Evolutionary conservation across 53 echinoderm and acorn worm species (phyloP), one percentile per base, ranked within the genome.

Genomic region (Paracentrotus lividus): DNA sequence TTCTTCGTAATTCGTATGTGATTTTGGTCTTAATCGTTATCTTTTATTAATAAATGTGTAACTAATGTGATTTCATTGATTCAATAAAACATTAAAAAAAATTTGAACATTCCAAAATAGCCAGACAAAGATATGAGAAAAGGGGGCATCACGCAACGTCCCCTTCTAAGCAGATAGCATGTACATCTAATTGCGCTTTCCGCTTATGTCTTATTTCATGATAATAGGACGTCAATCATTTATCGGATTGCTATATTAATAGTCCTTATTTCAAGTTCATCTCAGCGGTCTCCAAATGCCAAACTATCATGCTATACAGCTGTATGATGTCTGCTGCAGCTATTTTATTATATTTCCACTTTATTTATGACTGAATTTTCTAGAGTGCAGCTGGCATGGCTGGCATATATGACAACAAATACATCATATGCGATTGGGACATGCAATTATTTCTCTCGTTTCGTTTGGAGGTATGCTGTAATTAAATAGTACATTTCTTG

Each of bases 141-240:
- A n/a, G n/a, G 20, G 72, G 18, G 36, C 18, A 72, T 64, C 64
- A 64, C 10, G 40, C 40, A 72, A 18, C 21, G 18, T 72, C 36
- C 69, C 36, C 72, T 38, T 20, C 38, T 40, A 40, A 72, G 72
- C 38, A 72, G 81, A 49, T 45, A 47, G 27, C 81, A 49, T 45
- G 34, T 8, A 21, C 55, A 87, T n/a, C n/a, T 87, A 87, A 87
- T 87, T 87, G 87, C 40, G 56, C 87, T 55, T 87, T 87, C 87
- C 87, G 53, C 47, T 55, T 57, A 87, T 87, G 87, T 87, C 87
- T 56, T 87, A 29, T 55, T 87, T 20, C 31, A 87, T 87, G 87
- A 87, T 87, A 87, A 87, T 87, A 40, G 56, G 56, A 54, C 57
- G 87, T 34, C 87, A 87, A 54, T 87, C 87, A 87, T 81, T 40